Evolutionary conservation across 2,113 vertebrate genomes (phyloP).

Genomic region (Reinhardtius hippoglossoides): DNA sequence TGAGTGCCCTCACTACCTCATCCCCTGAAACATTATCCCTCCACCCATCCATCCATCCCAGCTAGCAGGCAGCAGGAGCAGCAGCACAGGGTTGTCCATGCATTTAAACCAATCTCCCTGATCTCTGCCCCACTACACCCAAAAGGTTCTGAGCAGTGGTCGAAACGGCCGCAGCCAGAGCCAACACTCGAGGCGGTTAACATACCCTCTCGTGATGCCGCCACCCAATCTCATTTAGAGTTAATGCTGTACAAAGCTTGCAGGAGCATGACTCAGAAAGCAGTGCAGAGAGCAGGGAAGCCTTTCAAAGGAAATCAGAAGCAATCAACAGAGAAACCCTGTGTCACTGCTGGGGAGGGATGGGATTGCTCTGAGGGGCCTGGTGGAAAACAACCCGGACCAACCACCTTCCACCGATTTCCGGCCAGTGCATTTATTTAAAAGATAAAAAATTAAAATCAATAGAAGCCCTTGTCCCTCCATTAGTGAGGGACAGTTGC

Average conservation of each 20-base stretch:
- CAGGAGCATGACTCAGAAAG: constrained; percentile 56
- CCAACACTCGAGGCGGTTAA: constrained; percentile 19
- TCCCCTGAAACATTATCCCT: constrained; percentile 76
- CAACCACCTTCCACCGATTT: constrained; percentile 25
- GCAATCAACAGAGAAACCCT: constrained; percentile 60
- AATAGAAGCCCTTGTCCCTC: constrained; percentile 13
- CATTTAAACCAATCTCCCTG: constrained; percentile 46
- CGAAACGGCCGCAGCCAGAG: constrained; percentile 21
- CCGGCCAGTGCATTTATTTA: constrained; percentile 34
- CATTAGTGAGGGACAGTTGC: constrained; percentile 10
- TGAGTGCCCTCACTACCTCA: constrained; percentile 70
- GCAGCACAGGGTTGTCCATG: constrained; percentile 20
- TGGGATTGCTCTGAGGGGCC: constrained; percentile 28
- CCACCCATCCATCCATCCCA: constrained; percentile 41
- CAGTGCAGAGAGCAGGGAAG: constrained; percentile 54
- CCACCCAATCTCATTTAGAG: constrained; percentile 35
- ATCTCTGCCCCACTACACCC: constrained; percentile 12
- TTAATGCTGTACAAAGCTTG: constrained; percentile 50
- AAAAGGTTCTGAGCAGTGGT: constrained; percentile 11
- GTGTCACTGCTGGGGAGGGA: constrained; percentile 47
- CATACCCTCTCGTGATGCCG: constrained; percentile 17
- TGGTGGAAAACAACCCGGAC: constrained; percentile 29
- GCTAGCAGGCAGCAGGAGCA: constrained; percentile 44
- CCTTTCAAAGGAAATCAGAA: constrained; percentile 59
- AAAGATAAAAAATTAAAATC: constrained; percentile 27